Percentiles rank a stretch among this genome's conserved stretches.
phyloP scores from a whole-genome alignment of 2,113 vertebrate species.

The Phyllostomus hastatus region DNA sequence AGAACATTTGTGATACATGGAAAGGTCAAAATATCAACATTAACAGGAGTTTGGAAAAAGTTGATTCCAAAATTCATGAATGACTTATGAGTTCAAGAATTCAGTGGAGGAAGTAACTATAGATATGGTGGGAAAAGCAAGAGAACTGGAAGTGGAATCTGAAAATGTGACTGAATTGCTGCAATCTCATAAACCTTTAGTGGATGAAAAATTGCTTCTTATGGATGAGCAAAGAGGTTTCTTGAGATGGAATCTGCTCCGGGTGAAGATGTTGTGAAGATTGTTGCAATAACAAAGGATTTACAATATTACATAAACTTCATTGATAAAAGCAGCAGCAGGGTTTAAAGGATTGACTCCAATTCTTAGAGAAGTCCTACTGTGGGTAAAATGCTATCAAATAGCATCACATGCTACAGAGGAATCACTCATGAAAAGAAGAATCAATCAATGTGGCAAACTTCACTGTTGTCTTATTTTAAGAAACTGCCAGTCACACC shows the following conservation, averaged over 20 bases:
- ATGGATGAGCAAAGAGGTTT: background rate
- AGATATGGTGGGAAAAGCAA: too few species aligned
- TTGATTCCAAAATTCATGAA: background rate
- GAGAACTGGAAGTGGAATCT: too few species aligned
- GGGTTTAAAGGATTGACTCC: too few species aligned
- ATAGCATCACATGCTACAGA: too few species aligned
- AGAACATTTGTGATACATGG: background rate
- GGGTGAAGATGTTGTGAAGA: background rate
- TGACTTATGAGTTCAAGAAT: background rate
- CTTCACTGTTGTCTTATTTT: too few species aligned
- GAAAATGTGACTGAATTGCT: background rate
- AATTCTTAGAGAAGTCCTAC: too few species aligned
- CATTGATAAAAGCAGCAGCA: background rate
- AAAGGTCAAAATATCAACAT: background rate
- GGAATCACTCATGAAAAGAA: too few species aligned
- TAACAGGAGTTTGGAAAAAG: background rate
- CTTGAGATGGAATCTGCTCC: background rate
- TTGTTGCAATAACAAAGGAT: background rate
- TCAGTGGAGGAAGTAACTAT: background rate
- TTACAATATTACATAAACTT: background rate
- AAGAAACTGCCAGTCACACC: too few species aligned
- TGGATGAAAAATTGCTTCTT: background rate
- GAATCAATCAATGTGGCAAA: too few species aligned
- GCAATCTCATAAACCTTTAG: background rate
- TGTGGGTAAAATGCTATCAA: too few species aligned